Percentiles rank a stretch among this genome's conserved stretches.
Evolutionary conservation across 2,113 vertebrate species (phyloP).

Genomic region (Corythornis vintsioides): DNA sequence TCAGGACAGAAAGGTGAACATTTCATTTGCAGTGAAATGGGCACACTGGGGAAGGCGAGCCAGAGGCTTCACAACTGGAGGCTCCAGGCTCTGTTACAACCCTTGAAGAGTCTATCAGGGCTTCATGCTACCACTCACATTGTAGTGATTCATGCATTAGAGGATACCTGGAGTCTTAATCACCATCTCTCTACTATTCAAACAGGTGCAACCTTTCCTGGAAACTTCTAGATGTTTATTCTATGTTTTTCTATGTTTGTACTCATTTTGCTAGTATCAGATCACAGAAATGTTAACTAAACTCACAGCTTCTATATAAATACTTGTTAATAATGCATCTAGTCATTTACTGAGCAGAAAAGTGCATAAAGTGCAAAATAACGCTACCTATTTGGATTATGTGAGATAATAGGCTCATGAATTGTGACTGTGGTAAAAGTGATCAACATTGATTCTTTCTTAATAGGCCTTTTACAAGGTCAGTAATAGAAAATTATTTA

Average conservation of each 20-base stretch:
- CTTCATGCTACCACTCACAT: accelerated
- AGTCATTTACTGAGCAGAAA: not conserved
- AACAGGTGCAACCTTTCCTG: not conserved
- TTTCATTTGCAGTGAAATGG: not conserved
- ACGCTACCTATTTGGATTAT: not conserved
- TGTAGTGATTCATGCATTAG: not conserved
- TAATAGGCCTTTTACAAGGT: not conserved
- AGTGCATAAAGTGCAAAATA: not conserved
- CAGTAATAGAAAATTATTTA: not conserved
- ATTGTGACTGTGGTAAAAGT: not conserved
- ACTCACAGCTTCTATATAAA: not conserved
- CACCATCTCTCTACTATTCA: not conserved
- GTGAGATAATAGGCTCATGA: not conserved
- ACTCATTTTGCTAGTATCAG: not conserved
- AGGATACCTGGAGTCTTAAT: not conserved
- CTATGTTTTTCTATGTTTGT: accelerated
- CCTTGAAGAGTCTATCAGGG: not conserved
- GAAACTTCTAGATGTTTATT: not conserved
- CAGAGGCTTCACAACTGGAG: not conserved
- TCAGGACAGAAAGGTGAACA: not conserved
- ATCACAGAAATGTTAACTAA: not conserved
- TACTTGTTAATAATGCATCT: not conserved
- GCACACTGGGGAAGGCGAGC: not conserved
- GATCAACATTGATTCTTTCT: not conserved
- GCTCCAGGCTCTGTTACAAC: not conserved